Conservation (phyloP, 2,113 vertebrate species). For the Notothenia coriiceps region DNA sequence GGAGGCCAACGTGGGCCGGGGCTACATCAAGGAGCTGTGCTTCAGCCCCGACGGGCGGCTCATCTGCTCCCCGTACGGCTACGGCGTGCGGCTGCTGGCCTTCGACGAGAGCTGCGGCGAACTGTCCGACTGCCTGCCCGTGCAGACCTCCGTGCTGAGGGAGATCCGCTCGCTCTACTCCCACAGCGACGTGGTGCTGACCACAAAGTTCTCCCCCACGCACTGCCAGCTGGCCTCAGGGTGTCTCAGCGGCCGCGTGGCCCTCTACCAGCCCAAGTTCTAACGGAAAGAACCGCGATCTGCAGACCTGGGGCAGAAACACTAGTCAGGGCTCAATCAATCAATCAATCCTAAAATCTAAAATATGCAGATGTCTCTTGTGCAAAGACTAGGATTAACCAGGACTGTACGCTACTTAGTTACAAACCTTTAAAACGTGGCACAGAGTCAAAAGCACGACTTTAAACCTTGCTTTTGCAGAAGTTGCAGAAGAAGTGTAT, state of each 20-base stretch:
- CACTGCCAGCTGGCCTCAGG: constrained; percentile 99
- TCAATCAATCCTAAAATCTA: not conserved
- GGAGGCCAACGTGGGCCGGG: constrained; percentile 96
- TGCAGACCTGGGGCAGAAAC: constrained; percentile 44
- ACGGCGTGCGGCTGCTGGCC: constrained; percentile 95
- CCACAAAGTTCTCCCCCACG: constrained; percentile 98
- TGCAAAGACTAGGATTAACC: not conserved
- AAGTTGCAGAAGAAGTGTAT: too few relatives aligned
- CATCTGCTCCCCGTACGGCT: constrained; percentile 97
- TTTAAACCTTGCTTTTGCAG: too few relatives aligned
- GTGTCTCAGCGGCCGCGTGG: constrained; percentile 97
- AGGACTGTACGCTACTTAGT: too few relatives aligned
- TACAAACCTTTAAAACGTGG: too few relatives aligned
- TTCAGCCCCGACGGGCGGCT: constrained; percentile 98
- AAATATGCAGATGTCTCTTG: constrained; percentile 7
- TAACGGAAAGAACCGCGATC: constrained; percentile 73
- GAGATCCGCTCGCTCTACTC: constrained; percentile 97
- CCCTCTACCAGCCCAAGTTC: constrained; percentile 99
- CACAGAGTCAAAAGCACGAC: too few relatives aligned
- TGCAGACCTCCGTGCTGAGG: constrained; percentile 90
- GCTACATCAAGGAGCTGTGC: constrained; percentile 98
- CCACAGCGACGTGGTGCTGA: constrained; percentile 97
- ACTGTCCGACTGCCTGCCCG: constrained; percentile 95
- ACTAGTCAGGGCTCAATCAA: not conserved
- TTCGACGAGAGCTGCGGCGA: constrained; percentile 94